Evolutionary conservation across 2,113 vertebrate species (phyloP).

Genomic region (Syngnathus scovelli): DNA sequence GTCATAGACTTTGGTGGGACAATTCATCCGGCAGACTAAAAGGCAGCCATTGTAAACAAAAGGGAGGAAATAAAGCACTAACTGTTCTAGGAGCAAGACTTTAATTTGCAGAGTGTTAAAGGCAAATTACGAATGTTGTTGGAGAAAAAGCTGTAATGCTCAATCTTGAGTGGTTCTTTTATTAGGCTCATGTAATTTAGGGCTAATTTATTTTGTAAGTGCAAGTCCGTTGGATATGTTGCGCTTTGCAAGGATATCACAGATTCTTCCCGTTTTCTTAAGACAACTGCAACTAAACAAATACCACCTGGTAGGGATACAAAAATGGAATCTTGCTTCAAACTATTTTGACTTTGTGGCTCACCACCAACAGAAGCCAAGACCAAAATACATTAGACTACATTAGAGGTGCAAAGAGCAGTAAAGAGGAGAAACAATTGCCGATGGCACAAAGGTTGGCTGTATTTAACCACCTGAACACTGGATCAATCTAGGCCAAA

Average conservation of each 20-base stretch:
- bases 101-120: not conserved
- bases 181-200: not conserved
- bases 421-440: not conserved
- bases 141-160: not conserved
- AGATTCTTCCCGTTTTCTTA: not conserved
- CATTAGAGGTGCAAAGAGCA: not conserved
- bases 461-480: not conserved
- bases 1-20: not conserved
- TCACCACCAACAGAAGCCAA: not conserved
- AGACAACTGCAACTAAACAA: not conserved
- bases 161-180: not conserved
- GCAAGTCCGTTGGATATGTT: not conserved
- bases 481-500: not conserved
- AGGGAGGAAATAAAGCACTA: not conserved
- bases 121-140: not conserved
- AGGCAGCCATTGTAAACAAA: not conserved
- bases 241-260: not conserved
- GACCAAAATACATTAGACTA: not conserved
- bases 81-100: not conserved
- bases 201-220: not conserved
- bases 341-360: not conserved
- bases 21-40: not conserved
- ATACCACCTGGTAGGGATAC: not conserved
- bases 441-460: not conserved
- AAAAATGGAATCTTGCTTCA: not conserved